Evolutionary conservation across 1,140 invertebrate genomes (phyloP).

Genomic region (Euglossa dilemma): DNA sequence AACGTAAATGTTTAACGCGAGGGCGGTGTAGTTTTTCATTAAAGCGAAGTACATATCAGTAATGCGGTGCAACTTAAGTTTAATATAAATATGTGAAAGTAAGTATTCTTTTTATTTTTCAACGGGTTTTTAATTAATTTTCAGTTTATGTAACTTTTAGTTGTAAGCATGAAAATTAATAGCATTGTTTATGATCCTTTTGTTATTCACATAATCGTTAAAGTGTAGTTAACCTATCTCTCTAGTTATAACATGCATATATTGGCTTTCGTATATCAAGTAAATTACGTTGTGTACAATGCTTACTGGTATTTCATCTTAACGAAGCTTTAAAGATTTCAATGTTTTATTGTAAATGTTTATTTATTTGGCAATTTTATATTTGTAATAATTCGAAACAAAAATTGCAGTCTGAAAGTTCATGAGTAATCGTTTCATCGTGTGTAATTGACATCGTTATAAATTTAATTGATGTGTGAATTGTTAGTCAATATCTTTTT

Average conservation of each 20-base stretch:
- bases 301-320: slow-evolving; percentile 9
- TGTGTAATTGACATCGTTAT: not conserved
- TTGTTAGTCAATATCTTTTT: not conserved
- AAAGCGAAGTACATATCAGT: slow-evolving; percentile 53
- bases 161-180: not conserved
- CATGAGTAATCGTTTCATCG: slow-evolving; percentile 3
- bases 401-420: not conserved
- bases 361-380: not conserved
- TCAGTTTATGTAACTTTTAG: not conserved
- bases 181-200: not conserved
- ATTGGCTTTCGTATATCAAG: slow-evolving; percentile 7
- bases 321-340: not conserved
- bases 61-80: slow-evolving; percentile 66
- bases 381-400: not conserved
- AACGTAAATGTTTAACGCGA: slow-evolving; percentile 53
- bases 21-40: slow-evolving; percentile 65
- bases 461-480: not conserved
- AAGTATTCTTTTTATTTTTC: slow-evolving; percentile 49
- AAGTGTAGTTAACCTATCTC: slow-evolving; percentile 58
- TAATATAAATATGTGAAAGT: slow-evolving; percentile 74
- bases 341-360: not conserved
- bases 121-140: not conserved
- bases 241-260: slow-evolving; percentile 10
- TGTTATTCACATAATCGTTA: slow-evolving; percentile 14
- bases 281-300: slow-evolving; percentile 1